phyloP scores from a whole-genome alignment of 2,113 vertebrate genomes.

The Triplophysa siluroides region DNA sequence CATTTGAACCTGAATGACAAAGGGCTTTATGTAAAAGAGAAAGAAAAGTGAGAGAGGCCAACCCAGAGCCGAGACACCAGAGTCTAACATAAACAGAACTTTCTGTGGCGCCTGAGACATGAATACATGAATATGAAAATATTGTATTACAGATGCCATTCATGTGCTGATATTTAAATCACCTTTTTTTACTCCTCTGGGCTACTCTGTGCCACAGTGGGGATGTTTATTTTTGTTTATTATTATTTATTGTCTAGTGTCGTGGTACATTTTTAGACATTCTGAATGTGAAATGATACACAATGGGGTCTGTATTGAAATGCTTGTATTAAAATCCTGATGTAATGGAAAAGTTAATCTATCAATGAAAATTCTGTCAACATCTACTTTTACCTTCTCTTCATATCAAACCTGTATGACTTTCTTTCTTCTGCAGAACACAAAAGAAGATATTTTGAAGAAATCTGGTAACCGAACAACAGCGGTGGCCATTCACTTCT shows the following conservation, averaged over 20 bases:
- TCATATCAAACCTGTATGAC: no score
- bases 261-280: not conserved
- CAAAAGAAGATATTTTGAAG: no score
- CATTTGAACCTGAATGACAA: slow-evolving; percentile 36
- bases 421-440: no score
- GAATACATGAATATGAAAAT: slow-evolving; percentile 45
- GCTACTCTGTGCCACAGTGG: not conserved
- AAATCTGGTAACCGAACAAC: no score
- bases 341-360: no score
- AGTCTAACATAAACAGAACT: slow-evolving; percentile 2
- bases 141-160: slow-evolving; percentile 45
- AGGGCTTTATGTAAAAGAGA: not conserved
- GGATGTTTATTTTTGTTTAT: slow-evolving; percentile 16
- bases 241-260: not conserved
- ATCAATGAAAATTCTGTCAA: no score
- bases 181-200: not conserved
- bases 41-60: no score
- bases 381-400: no score
- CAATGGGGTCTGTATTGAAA: no score
- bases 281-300: not conserved
- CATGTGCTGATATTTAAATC: slow-evolving; percentile 45
- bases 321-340: no score
- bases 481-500: no score
- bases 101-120: slow-evolving; percentile 4
- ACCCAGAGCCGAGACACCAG: not conserved